Conservation (phyloP, 2,113 vertebrate species). For the Dunckerocampus dactyliophorus region DNA sequence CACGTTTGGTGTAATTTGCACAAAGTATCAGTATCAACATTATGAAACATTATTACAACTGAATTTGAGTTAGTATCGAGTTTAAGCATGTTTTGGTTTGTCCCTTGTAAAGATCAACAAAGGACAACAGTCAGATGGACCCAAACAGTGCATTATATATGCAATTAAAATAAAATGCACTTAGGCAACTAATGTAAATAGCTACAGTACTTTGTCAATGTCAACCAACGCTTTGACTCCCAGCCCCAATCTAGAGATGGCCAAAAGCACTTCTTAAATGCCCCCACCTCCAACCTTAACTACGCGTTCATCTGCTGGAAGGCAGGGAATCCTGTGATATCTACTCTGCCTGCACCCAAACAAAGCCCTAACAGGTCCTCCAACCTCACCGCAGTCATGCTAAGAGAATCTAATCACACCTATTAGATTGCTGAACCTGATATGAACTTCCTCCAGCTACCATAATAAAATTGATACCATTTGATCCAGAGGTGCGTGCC, state of each 20-base stretch:
- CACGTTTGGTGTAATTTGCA: no score
- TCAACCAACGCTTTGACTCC: conserved; percentile 13
- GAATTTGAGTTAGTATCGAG: no score
- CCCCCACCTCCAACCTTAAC: conserved; percentile 45
- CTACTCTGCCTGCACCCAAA: background rate
- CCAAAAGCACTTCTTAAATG: conserved; percentile 24
- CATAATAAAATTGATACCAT: conserved; percentile 57
- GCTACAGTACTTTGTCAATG: conserved; percentile 4
- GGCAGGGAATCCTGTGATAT: conserved; percentile 19
- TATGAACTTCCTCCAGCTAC: conserved; percentile 52
- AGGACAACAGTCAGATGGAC: background rate
- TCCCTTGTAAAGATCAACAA: background rate
- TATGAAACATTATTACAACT: no score
- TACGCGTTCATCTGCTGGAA: conserved; percentile 48
- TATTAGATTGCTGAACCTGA: conserved; percentile 49
- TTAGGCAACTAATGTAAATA: background rate
- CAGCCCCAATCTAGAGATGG: conserved; percentile 16
- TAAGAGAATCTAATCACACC: conserved; percentile 58
- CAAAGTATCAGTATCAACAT: no score
- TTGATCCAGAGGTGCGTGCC: conserved; percentile 44
- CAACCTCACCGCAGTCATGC: conserved; percentile 23
- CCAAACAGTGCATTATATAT: background rate
- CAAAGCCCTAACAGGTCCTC: background rate
- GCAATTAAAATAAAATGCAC: background rate
- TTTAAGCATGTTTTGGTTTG: no score